Percentiles rank a stretch among this genome's conserved stretches.
phyloP scores from a whole-genome alignment of 2,113 vertebrate species.

The Pipa parva region DNA sequence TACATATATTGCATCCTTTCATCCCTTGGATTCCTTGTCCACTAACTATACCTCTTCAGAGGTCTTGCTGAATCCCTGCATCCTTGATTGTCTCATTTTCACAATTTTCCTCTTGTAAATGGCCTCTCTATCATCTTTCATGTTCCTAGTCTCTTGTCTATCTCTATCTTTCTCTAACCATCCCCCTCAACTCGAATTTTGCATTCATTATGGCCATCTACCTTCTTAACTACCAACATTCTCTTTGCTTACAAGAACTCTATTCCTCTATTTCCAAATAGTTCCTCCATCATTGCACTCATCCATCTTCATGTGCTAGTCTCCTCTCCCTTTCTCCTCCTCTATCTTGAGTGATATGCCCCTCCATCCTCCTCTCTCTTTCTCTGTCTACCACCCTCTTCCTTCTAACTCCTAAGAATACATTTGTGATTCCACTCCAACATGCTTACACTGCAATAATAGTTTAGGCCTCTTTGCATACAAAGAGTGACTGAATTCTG shows the following conservation, averaged over 20 bases:
- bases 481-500: too few species aligned
- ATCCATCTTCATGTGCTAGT: background rate
- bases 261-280: background rate
- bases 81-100: too few species aligned
- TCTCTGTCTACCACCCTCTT: background rate
- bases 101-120: too few species aligned
- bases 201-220: too few species aligned
- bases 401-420: slow-evolving; percentile 13
- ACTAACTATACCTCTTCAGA: too few species aligned
- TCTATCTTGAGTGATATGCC: slow-evolving; percentile 7
- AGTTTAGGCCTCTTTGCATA: too few species aligned
- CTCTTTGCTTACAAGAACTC: background rate
- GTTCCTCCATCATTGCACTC: background rate
- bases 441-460: too few species aligned
- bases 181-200: background rate
- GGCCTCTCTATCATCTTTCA: background rate
- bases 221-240: background rate
- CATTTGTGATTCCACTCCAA: too few species aligned
- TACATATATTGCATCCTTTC: too few species aligned
- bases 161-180: background rate
- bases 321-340: slow-evolving; percentile 2
- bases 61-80: too few species aligned
- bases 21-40: too few species aligned
- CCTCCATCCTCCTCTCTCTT: background rate
- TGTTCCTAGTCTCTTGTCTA: background rate